Evolutionary conservation across 1,140 invertebrate genomes (phyloP).

Genomic region (Pemphigus obesinymphae): DNA sequence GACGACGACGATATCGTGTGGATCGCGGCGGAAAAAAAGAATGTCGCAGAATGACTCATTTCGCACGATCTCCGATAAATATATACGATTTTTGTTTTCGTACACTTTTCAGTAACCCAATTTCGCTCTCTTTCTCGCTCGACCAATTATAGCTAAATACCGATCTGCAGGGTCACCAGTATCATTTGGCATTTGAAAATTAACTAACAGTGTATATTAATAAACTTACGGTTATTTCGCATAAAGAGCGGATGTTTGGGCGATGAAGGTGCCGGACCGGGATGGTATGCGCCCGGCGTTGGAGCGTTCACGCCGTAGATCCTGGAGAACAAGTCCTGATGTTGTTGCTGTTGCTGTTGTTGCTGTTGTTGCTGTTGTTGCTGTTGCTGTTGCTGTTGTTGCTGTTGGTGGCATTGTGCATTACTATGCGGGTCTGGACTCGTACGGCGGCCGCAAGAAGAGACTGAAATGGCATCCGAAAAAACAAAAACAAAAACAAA

Average conservation of each 20-base stretch:
- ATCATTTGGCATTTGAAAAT: background rate
- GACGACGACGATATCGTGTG: background rate
- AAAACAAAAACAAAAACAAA: background rate
- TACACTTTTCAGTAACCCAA: background rate
- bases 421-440: slow-evolving; percentile 7
- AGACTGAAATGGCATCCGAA: slow-evolving; percentile 1
- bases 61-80: background rate
- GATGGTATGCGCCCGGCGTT: background rate
- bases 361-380: background rate
- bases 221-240: slow-evolving; percentile 26
- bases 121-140: background rate
- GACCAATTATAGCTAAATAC: background rate
- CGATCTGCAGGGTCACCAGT: background rate
- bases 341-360: slow-evolving; percentile 12
- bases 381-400: slow-evolving; percentile 15
- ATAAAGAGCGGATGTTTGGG: slow-evolving; percentile 31
- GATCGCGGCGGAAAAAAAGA: background rate
- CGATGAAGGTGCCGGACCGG: background rate
- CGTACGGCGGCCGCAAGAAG: slow-evolving; percentile 30
- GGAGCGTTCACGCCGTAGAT: slow-evolving; percentile 15
- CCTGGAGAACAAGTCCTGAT: slow-evolving; percentile 30
- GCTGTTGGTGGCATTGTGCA: slow-evolving; percentile 31
- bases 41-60: background rate
- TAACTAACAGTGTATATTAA: background rate
- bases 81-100: background rate